These are phyloP conservation scores for Puntigrus tetrazona DNA, from an alignment of 2,113 vertebrate species.

Conservation along the genomic window DNA sequence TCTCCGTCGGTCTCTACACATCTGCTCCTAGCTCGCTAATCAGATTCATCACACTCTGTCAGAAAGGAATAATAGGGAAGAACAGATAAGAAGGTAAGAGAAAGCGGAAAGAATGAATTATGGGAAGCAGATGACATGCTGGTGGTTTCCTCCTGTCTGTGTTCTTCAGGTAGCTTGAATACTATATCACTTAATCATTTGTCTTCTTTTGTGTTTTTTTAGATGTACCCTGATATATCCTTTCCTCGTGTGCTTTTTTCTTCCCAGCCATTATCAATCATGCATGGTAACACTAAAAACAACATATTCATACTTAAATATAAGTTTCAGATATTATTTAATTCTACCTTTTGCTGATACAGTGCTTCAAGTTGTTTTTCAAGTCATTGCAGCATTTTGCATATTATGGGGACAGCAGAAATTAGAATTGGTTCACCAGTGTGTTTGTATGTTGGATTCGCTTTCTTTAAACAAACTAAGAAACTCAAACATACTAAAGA, in stretches of 20 bases:
- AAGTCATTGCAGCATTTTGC: no score
- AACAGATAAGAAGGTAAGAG: conserved; percentile 31
- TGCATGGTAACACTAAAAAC: background rate
- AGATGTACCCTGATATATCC: background rate
- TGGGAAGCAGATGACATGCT: conserved; percentile 15
- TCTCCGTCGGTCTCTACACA: conserved; percentile 95
- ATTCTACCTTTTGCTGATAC: no score
- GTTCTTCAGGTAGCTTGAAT: background rate
- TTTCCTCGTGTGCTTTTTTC: background rate
- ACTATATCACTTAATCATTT: background rate
- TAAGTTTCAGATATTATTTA: no score
- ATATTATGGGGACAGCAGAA: no score
- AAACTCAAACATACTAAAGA: background rate
- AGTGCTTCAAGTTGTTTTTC: no score
- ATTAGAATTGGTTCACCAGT: no score
- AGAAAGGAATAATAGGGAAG: conserved; percentile 42
- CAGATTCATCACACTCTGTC: conserved; percentile 94
- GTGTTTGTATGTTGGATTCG: no score
- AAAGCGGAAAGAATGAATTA: background rate
- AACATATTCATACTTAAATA: no score
- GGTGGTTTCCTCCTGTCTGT: background rate
- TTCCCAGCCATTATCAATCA: background rate
- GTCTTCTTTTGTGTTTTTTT: background rate
- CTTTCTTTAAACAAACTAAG: accelerated
- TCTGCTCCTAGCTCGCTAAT: conserved; percentile 98